These are phyloP conservation scores for Drosophila gaucha DNA, from an alignment of 2,888 invertebrate genomes.

Conservation along the genomic window DNA sequence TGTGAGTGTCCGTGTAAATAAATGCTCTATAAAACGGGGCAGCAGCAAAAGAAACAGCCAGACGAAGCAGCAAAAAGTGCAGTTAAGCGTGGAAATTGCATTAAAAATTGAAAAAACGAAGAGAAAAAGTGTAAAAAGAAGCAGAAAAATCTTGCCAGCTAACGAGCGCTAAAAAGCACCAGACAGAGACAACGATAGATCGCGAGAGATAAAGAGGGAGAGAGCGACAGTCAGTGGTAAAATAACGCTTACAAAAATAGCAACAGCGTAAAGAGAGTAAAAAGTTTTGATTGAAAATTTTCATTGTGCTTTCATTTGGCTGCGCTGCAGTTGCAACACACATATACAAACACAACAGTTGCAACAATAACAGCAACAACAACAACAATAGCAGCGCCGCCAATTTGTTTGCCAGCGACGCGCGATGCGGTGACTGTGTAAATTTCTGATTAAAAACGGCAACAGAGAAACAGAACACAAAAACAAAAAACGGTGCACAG, in stretches of 20 bases:
- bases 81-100: constrained; percentile 77
- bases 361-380: constrained; percentile 37
- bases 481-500: constrained; percentile 24
- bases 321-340: constrained; percentile 32
- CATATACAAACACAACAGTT: constrained; percentile 25
- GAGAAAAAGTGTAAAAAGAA: constrained; percentile 31
- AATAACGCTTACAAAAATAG: constrained; percentile 18
- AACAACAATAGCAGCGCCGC: constrained; percentile 33
- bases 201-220: not conserved
- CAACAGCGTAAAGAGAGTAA: constrained; percentile 45
- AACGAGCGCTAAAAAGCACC: constrained; percentile 74
- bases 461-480: constrained; percentile 31
- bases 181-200: constrained; percentile 4
- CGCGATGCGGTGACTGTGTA: constrained; percentile 68
- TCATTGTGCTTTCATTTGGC: constrained; percentile 67
- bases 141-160: constrained; percentile 48
- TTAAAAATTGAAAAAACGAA: constrained; percentile 65
- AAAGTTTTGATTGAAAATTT: constrained; percentile 78
- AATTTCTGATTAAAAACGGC: constrained; percentile 71
- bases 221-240: not conserved
- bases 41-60: constrained; percentile 42
- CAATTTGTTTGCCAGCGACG: constrained; percentile 46
- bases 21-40: constrained; percentile 62
- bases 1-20: constrained; percentile 62
- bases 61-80: constrained; percentile 65